phyloP scores from a whole-genome alignment of 1,140 invertebrate species.

The Probaryconus sp. region DNA sequence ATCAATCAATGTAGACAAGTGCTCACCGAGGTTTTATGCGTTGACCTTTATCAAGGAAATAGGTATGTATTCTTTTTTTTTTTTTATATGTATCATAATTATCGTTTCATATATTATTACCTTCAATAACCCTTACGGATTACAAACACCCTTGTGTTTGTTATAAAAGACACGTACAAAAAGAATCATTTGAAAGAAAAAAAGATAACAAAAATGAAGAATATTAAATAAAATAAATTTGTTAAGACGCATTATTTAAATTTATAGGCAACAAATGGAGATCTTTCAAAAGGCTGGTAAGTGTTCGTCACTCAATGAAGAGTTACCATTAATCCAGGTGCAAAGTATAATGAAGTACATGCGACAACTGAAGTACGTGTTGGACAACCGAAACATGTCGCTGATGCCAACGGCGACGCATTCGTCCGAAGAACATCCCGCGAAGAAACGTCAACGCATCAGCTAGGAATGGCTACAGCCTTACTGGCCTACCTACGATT shows the following conservation, averaged over 20 bases:
- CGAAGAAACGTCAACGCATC: slow-evolving; percentile 80
- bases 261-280: slow-evolving; percentile 84
- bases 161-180: no score
- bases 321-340: slow-evolving; percentile 86
- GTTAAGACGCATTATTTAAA: neutral
- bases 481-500: slow-evolving; percentile 79
- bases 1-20: slow-evolving; percentile 86
- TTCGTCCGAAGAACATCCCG: slow-evolving; percentile 74
- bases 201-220: no score
- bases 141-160: no score
- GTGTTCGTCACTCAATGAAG: slow-evolving; percentile 82
- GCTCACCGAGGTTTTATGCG: slow-evolving; percentile 85
- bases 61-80: slow-evolving; percentile 80
- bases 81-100: slow-evolving; percentile 17
- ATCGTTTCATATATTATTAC: no score
- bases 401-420: slow-evolving; percentile 66
- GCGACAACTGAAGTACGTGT: slow-evolving; percentile 91
- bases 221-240: slow-evolving; percentile 9
- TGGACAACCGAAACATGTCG: slow-evolving; percentile 75
- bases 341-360: slow-evolving; percentile 89
- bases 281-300: slow-evolving; percentile 86
- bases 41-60: slow-evolving; percentile 89
- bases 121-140: no score
- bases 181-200: no score
- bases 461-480: slow-evolving; percentile 82